These are phyloP conservation scores for Seriola aureovittata DNA, from an alignment of 2,113 vertebrate species.

Conservation along the genomic window DNA sequence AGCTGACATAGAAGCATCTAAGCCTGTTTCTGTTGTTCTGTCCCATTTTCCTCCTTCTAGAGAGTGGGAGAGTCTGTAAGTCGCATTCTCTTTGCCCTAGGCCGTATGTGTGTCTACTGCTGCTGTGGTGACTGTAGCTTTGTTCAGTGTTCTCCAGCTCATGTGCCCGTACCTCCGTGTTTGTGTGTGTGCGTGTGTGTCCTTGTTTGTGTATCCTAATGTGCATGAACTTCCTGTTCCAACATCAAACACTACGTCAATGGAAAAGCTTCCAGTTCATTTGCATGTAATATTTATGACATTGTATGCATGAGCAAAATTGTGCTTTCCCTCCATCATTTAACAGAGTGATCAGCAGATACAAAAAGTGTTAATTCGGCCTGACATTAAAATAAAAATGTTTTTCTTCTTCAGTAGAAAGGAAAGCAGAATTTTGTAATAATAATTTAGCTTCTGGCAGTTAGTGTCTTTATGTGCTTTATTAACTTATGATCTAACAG, in stretches of 20 bases:
- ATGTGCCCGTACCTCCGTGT: slow-evolving; percentile 15
- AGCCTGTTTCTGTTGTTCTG: slow-evolving; percentile 86
- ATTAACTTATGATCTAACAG: slow-evolving; percentile 2
- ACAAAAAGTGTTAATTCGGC: neutral
- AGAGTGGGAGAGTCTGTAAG: slow-evolving; percentile 99
- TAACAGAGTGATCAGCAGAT: neutral
- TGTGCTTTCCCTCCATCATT: slow-evolving; percentile 61
- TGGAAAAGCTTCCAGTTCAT: slow-evolving; percentile 21
- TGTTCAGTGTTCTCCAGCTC: slow-evolving; percentile 54
- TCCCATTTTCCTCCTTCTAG: slow-evolving; percentile 87
- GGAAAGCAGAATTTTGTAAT: slow-evolving; percentile 57
- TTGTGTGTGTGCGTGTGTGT: slow-evolving; percentile 12
- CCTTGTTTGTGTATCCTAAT: slow-evolving; percentile 34
- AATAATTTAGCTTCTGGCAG: slow-evolving; percentile 35
- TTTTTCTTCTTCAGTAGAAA: neutral
- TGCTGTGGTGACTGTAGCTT: slow-evolving; percentile 51
- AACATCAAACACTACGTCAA: slow-evolving; percentile 29
- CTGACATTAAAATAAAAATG: neutral
- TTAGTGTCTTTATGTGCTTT: slow-evolving; percentile 11
- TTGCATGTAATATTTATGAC: slow-evolving; percentile 41
- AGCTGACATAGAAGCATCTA: slow-evolving; percentile 73
- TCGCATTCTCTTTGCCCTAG: slow-evolving; percentile 82
- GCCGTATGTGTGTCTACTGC: slow-evolving; percentile 59
- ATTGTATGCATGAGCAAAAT: slow-evolving; percentile 24
- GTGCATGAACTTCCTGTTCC: slow-evolving; percentile 23